Conservation (phyloP, 2,113 vertebrate species). For the Copsychus sechellarum region DNA sequence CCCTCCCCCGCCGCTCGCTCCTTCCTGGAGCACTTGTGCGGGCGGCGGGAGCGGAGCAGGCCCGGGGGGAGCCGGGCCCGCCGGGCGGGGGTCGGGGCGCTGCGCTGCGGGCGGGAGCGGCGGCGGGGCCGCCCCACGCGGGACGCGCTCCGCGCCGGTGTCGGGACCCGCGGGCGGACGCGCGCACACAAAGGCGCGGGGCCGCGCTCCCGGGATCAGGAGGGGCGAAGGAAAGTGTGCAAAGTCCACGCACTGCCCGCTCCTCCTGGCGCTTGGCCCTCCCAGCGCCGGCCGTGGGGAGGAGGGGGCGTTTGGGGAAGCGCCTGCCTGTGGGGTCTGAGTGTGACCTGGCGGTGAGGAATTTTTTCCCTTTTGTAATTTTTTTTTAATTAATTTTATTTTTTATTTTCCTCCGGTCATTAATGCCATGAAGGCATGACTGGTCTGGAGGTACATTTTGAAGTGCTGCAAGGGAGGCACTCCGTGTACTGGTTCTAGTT, state of each 20-base stretch:
- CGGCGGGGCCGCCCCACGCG: constrained; percentile 33
- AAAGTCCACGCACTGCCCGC: neutral
- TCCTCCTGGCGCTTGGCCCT: neutral
- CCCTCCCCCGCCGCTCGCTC: no score
- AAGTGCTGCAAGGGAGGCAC: neutral
- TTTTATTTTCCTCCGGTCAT: neutral
- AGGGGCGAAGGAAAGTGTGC: neutral
- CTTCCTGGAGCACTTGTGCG: no score
- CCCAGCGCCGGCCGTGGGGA: neutral
- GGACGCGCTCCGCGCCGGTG: neutral
- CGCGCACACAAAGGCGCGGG: neutral
- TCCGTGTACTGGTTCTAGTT: neutral
- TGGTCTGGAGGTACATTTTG: neutral
- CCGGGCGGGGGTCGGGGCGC: neutral
- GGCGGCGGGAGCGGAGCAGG: constrained; percentile 46
- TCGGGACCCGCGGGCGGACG: neutral
- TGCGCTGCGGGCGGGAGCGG: neutral
- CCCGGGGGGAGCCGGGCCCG: constrained; percentile 19
- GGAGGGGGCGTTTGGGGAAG: neutral
- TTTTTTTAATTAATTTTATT: no score
- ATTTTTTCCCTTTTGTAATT: neutral
- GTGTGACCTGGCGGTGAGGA: neutral
- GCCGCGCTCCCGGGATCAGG: neutral
- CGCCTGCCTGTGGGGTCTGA: neutral
- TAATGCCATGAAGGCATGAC: neutral